A percentile compares a stretch with the other conserved stretches of the same genome.
These are phyloP conservation scores for Phaenicophaeus curvirostris DNA, from an alignment of 2,797 vertebrate genomes.

Conservation along the genomic window DNA sequence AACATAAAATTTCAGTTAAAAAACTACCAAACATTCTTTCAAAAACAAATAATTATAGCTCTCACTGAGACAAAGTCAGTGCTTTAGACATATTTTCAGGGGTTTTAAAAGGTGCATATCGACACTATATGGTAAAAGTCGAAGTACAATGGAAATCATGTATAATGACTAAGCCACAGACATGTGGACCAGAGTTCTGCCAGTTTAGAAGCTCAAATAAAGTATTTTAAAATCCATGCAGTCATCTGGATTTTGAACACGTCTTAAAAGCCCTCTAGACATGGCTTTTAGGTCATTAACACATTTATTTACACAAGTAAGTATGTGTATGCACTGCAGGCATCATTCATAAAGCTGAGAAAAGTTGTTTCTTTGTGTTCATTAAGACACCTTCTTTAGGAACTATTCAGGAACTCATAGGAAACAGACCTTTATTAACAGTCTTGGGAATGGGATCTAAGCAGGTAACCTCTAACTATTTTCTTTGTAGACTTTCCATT, in stretches of 20 bases:
- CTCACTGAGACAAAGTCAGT: not conserved
- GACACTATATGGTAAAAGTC: not conserved
- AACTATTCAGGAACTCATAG: not conserved
- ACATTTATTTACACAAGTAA: accelerated
- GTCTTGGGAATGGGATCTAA: not conserved
- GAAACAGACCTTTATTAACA: not conserved
- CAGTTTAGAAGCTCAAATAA: accelerated
- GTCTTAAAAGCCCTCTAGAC: not conserved
- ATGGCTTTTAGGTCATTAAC: not conserved
- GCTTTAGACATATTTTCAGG: not conserved
- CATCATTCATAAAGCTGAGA: not conserved
- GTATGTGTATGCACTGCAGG: not conserved
- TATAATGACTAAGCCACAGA: not conserved
- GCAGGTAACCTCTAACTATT: not conserved
- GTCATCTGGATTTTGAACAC: not conserved
- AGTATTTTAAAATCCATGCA: not conserved
- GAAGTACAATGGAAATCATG: not conserved
- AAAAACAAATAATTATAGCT: not conserved
- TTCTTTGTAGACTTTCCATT: not conserved
- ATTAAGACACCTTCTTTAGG: not conserved
- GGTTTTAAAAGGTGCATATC: not conserved
- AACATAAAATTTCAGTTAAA: not conserved
- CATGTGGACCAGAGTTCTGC: not conserved
- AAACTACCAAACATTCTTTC: not conserved
- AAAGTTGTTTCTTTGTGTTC: not conserved